A percentile compares a stretch with the other conserved stretches of the same genome.
phyloP scores from a whole-genome alignment of 2,113 vertebrate species.

The Romanogobio albipinnatus region DNA sequence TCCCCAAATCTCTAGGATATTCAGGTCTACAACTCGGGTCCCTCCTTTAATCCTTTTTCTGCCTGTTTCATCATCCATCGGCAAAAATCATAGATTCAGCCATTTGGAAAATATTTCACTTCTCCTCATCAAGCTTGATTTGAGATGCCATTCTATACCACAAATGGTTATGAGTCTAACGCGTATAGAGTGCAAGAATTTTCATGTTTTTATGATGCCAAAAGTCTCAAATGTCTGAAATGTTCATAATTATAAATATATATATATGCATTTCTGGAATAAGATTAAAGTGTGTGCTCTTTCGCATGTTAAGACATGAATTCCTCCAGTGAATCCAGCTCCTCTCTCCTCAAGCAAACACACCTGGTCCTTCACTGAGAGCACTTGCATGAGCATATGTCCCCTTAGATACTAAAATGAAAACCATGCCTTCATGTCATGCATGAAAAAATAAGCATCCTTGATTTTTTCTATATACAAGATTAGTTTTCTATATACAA shows the following conservation, averaged over 20 bases:
- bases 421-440: neutral
- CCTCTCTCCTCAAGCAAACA: neutral
- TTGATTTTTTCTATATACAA: neutral
- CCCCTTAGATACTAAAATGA: neutral
- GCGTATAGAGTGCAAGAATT: neutral
- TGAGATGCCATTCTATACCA: neutral
- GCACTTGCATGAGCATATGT: neutral
- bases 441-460: neutral
- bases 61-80: neutral
- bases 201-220: neutral
- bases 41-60: neutral
- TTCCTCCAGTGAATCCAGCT: neutral
- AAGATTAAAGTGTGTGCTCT: neutral
- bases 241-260: no score
- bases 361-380: conserved; percentile 22
- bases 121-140: neutral
- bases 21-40: neutral
- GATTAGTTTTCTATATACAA: neutral
- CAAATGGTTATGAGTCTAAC: neutral
- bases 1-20: neutral
- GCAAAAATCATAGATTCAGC: neutral
- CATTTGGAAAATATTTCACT: neutral
- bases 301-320: neutral
- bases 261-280: neutral
- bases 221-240: neutral